phyloP scores from a whole-genome alignment of 2,797 vertebrate species.

The Smutsia temminckii region DNA sequence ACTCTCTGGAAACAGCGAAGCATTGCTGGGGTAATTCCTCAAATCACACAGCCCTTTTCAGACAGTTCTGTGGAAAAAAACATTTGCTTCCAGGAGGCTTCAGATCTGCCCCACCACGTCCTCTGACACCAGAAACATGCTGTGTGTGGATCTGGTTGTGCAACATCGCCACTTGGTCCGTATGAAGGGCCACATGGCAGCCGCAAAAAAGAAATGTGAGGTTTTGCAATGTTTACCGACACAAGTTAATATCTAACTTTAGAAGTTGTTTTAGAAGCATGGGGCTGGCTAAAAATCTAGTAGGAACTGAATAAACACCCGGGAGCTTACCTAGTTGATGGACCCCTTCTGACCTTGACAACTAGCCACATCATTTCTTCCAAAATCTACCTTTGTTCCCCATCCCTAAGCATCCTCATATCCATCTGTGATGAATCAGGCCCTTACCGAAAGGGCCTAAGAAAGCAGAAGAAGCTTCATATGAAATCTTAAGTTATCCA shows the following conservation, averaged over 20 bases:
- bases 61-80: background rate
- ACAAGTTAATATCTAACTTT: background rate
- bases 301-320: background rate
- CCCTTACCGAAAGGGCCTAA: background rate
- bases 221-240: background rate
- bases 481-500: background rate
- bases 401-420: background rate
- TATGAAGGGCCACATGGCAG: background rate
- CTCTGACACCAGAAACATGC: background rate
- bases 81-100: background rate
- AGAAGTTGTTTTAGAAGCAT: background rate
- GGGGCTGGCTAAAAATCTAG: background rate
- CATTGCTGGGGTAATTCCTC: background rate
- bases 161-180: background rate
- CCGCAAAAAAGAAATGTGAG: background rate
- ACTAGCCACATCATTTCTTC: background rate
- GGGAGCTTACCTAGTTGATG: background rate
- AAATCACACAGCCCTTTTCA: background rate
- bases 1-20: background rate
- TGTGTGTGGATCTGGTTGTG: background rate
- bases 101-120: background rate
- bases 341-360: background rate
- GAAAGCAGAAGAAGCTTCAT: background rate
- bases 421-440: background rate
- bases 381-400: background rate